Conservation (phyloP, 2,888 invertebrate species). For the Bursaphelenchus okinawaensis region DNA sequence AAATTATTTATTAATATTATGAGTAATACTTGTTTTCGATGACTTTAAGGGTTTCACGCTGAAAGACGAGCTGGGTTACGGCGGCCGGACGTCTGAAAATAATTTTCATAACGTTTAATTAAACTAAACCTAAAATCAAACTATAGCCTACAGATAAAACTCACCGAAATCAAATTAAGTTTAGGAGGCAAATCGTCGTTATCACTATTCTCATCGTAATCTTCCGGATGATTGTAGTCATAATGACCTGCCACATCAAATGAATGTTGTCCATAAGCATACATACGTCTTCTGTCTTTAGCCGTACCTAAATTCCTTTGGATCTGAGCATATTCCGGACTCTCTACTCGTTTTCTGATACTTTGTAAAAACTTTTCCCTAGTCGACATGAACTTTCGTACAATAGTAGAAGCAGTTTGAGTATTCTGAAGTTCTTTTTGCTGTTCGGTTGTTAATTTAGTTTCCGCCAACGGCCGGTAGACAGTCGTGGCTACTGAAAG, state of each 20-base stretch:
- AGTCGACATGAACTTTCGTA: conserved; percentile 5
- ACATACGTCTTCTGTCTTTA: neutral
- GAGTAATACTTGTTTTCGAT: neutral
- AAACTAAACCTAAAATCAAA: too few species aligned
- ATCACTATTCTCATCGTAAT: neutral
- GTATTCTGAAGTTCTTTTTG: neutral
- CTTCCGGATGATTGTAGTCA: neutral
- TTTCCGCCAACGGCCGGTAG: neutral
- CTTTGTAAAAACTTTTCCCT: neutral
- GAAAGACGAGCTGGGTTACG: neutral
- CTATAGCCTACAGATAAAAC: too few species aligned
- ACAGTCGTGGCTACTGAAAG: conserved; percentile 2
- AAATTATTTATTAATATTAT: neutral
- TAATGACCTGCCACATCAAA: neutral
- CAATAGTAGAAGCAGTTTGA: neutral
- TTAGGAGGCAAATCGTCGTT: conserved; percentile 3
- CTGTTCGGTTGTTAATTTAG: neutral
- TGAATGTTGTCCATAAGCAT: neutral
- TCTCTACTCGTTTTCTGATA: neutral
- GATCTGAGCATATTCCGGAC: neutral
- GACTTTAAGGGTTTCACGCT: neutral
- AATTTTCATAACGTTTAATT: too few species aligned
- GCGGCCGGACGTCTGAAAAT: neutral
- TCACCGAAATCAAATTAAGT: neutral
- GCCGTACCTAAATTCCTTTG: neutral